Evolutionary conservation across 2,888 invertebrate genomes (phyloP).

Genomic region (Scaptomyza flava): DNA sequence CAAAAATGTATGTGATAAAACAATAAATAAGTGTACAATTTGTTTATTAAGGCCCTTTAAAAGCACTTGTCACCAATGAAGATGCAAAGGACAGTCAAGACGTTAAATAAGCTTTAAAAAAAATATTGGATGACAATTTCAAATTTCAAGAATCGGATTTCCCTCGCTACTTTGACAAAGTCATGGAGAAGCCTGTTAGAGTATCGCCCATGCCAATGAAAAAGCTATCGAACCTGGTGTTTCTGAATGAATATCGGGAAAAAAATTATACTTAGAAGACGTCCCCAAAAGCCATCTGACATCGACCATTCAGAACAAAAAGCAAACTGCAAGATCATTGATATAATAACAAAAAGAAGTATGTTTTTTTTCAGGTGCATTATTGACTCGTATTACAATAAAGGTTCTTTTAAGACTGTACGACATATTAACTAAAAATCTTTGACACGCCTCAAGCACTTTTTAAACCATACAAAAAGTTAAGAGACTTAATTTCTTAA

Average conservation of each 20-base stretch:
- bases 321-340: neutral
- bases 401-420: too few relatives aligned
- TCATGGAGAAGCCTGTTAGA: neutral
- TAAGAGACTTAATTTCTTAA: too few relatives aligned
- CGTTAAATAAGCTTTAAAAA: neutral
- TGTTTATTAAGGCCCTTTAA: too few relatives aligned
- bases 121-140: neutral
- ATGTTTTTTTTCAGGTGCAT: too few relatives aligned
- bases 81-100: neutral
- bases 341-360: neutral
- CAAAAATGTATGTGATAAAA: too few relatives aligned
- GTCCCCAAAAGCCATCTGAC: neutral
- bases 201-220: neutral
- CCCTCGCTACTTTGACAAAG: neutral
- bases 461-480: too few relatives aligned
- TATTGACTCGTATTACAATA: too few relatives aligned
- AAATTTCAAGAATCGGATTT: fast-evolving
- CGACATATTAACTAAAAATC: too few relatives aligned
- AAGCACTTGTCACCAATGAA: neutral
- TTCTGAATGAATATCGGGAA: neutral
- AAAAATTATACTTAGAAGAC: neutral
- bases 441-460: too few relatives aligned
- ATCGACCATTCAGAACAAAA: neutral
- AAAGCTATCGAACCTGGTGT: neutral
- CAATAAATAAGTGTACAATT: too few relatives aligned